These are phyloP conservation scores for Diloba caeruleocephala DNA, from an alignment of 2,888 invertebrate species.

Conservation along the genomic window DNA sequence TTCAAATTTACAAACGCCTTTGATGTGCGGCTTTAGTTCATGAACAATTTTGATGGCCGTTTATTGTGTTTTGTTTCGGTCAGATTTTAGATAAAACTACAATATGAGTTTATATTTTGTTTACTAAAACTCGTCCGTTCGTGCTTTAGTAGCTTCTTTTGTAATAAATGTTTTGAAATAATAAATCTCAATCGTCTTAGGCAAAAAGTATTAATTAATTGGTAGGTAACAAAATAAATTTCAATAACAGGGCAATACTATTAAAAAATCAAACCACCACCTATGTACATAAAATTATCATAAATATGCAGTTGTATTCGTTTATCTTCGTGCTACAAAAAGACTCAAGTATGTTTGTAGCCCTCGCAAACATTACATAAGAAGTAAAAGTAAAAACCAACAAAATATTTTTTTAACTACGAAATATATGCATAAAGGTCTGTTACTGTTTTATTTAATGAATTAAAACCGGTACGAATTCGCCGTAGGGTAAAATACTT, in stretches of 20 bases:
- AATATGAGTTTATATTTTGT: slow-evolving; percentile 14
- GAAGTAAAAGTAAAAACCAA: slow-evolving; percentile 25
- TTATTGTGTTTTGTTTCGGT: slow-evolving; percentile 31
- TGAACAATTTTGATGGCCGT: slow-evolving; percentile 42
- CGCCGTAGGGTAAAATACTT: slow-evolving; percentile 35
- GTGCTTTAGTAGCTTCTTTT: too few relatives aligned
- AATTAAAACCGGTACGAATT: slow-evolving; percentile 23
- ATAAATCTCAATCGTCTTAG: too few relatives aligned
- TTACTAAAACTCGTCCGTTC: slow-evolving; percentile 1
- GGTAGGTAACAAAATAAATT: too few relatives aligned
- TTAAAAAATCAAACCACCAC: too few relatives aligned
- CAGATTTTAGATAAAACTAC: slow-evolving; percentile 35
- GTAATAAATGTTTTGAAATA: too few relatives aligned
- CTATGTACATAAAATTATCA: too few relatives aligned
- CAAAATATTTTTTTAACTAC: slow-evolving; percentile 13
- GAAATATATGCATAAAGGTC: slow-evolving; percentile 21
- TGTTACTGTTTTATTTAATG: slow-evolving; percentile 40
- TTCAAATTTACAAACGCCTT: slow-evolving; percentile 67
- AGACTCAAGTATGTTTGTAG: too few relatives aligned
- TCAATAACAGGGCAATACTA: too few relatives aligned
- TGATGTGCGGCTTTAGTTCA: slow-evolving; percentile 41
- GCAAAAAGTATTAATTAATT: too few relatives aligned
- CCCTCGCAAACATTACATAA: background rate
- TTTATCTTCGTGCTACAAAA: too few relatives aligned
- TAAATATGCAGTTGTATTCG: too few relatives aligned